These are phyloP conservation scores for Dicranocentrus wangi DNA, from an alignment of 2,888 invertebrate genomes.

Conservation along the genomic window DNA sequence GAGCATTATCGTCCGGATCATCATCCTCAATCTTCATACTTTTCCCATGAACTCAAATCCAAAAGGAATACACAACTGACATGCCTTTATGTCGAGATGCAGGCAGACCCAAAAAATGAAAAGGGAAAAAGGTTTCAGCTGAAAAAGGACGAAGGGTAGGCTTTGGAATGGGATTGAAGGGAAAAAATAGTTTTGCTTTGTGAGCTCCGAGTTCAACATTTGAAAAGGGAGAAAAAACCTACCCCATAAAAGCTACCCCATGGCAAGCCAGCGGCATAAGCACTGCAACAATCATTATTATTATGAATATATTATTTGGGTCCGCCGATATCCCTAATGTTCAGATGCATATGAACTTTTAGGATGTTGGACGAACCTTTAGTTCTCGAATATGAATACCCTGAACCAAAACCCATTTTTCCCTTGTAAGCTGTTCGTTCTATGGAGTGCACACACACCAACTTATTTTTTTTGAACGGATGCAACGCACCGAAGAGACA, in stretches of 20 bases:
- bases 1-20: conserved; percentile 26
- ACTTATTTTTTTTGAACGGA: conserved; percentile 28
- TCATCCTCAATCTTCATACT: conserved; percentile 14
- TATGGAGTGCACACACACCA: conserved; percentile 3
- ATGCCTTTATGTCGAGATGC: background rate
- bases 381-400: conserved; percentile 33
- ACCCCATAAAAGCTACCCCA: conserved; percentile 34
- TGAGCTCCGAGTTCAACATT: background rate
- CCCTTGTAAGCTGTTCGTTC: conserved; percentile 26
- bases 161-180: conserved; percentile 1
- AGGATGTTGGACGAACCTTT: conserved; percentile 3
- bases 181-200: conserved; percentile 18
- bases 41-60: conserved; percentile 31
- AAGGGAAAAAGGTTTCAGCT: conserved; percentile 20
- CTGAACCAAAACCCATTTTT: conserved; percentile 15
- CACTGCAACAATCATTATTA: conserved; percentile 18
- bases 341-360: background rate
- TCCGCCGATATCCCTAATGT: background rate
- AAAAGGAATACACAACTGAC: background rate
- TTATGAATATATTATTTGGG: conserved; percentile 27
- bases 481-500: conserved; percentile 12
- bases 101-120: conserved; percentile 12
- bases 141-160: conserved; percentile 39
- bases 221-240: conserved; percentile 14
- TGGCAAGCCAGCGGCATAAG: conserved; percentile 31